Conservation (phyloP, 2,888 invertebrate genomes). For the Stenurella melanura region DNA sequence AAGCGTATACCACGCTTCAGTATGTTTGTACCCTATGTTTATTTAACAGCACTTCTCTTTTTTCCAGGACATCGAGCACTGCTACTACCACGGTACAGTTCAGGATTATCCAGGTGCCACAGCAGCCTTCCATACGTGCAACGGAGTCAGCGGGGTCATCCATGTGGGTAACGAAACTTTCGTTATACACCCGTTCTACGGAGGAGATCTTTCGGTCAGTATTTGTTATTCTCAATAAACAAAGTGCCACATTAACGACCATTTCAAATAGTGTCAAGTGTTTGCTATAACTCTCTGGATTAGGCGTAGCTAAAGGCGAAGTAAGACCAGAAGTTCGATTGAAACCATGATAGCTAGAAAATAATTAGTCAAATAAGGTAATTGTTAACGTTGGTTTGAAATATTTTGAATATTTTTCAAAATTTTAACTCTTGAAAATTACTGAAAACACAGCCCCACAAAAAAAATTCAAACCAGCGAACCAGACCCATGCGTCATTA, state of each 20-base stretch:
- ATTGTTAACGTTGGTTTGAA: too few species aligned
- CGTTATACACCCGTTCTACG: slow-evolving; percentile 98
- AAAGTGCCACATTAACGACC: slow-evolving; percentile 13
- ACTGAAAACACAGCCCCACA: too few species aligned
- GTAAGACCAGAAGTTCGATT: not conserved
- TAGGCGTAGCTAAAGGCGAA: not conserved
- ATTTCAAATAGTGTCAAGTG: slow-evolving; percentile 27
- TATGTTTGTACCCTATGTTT: too few species aligned
- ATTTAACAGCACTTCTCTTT: not conserved
- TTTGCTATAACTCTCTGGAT: slow-evolving; percentile 23
- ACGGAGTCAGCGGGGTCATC: slow-evolving; percentile 97
- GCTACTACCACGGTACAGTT: slow-evolving; percentile 98
- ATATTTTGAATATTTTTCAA: too few species aligned
- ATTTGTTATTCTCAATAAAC: slow-evolving; percentile 24
- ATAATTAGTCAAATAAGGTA: too few species aligned
- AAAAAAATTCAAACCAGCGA: too few species aligned
- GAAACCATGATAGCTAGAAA: too few species aligned
- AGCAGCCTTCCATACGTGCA: slow-evolving; percentile 98
- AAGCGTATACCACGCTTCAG: too few species aligned
- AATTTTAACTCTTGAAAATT: too few species aligned
- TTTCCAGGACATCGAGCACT: slow-evolving; percentile 95
- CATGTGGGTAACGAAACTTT: slow-evolving; percentile 98
- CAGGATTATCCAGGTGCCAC: slow-evolving; percentile 97
- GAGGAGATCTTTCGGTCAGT: slow-evolving; percentile 96
- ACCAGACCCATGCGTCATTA: too few species aligned